Conservation (phyloP, 2,797 vertebrate genomes). For the Enteromius radiatus region DNA sequence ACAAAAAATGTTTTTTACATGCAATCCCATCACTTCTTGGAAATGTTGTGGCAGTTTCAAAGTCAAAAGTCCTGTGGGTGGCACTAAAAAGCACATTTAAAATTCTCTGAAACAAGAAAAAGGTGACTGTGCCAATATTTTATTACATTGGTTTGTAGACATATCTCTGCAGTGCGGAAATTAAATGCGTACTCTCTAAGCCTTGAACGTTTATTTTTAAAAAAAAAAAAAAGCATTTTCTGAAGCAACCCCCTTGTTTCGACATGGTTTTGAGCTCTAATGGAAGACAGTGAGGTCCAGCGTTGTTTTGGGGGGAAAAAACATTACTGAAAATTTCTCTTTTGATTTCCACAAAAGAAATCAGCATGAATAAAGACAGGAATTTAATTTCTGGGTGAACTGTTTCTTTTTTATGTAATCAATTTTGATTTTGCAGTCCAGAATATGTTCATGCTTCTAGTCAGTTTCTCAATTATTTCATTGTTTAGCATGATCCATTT, state of each 20-base stretch:
- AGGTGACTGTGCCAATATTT: neutral
- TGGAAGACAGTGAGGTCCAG: too few relatives aligned
- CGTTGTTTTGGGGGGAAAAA: neutral
- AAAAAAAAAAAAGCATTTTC: neutral
- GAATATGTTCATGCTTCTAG: slow-evolving; percentile 20
- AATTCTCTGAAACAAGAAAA: neutral
- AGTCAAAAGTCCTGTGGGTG: neutral
- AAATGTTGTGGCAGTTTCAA: neutral
- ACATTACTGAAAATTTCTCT: neutral
- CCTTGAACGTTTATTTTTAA: neutral
- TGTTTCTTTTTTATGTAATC: neutral
- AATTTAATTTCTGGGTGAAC: neutral
- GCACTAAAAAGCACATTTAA: neutral
- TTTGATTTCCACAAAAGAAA: neutral
- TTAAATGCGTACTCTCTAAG: neutral
- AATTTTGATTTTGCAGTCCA: neutral
- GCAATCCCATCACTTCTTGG: neutral
- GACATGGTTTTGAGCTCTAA: neutral
- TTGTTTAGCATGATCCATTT: slow-evolving; percentile 47
- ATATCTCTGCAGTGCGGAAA: neutral
- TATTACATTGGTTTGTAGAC: neutral
- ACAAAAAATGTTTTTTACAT: neutral
- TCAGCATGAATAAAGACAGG: neutral
- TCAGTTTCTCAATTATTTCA: slow-evolving; percentile 34
- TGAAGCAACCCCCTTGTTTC: neutral